A percentile compares a stretch with the other conserved stretches of the same genome.
These are phyloP conservation scores for Mesorhabditis sp. DNA, from an alignment of 2,888 invertebrate genomes.

Conservation along the genomic window DNA sequence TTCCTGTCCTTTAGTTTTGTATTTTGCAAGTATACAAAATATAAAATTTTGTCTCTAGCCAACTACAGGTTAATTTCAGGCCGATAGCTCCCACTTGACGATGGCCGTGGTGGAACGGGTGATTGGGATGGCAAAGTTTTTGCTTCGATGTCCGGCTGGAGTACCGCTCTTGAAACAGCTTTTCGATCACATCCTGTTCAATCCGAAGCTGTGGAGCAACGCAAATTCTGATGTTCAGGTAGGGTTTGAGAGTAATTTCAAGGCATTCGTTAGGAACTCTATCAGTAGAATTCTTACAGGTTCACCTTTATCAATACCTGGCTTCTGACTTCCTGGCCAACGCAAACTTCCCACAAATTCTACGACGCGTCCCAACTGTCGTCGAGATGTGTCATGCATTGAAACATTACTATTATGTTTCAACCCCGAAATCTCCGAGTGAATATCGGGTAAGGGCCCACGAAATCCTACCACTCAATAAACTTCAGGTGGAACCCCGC, in stretches of 20 bases:
- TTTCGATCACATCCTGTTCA: slow-evolving; percentile 97
- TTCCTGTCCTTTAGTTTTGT: no score
- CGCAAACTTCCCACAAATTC: slow-evolving; percentile 70
- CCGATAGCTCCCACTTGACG: slow-evolving; percentile 44
- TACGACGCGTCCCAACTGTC: slow-evolving; percentile 80
- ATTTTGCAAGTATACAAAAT: background rate
- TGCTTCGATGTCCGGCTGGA: slow-evolving; percentile 47
- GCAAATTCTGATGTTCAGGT: slow-evolving; percentile 80
- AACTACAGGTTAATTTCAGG: slow-evolving; percentile 13
- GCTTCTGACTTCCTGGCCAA: slow-evolving; percentile 97
- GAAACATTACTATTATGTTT: slow-evolving; percentile 98
- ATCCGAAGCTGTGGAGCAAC: slow-evolving; percentile 98
- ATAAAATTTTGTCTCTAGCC: slow-evolving; percentile 3
- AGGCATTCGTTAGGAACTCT: background rate
- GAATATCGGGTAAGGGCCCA: slow-evolving; percentile 62
- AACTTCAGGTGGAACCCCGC: slow-evolving; percentile 18
- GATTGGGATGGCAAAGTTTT: slow-evolving; percentile 58
- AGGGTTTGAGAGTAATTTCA: slow-evolving; percentile 5
- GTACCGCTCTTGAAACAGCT: slow-evolving; percentile 71
- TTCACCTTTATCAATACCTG: slow-evolving; percentile 83
- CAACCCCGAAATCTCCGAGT: slow-evolving; percentile 75
- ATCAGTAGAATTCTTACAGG: slow-evolving; percentile 10
- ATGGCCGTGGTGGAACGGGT: slow-evolving; percentile 48
- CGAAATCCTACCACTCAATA: slow-evolving; percentile 65
- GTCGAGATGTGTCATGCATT: slow-evolving; percentile 96